phyloP scores from a whole-genome alignment of 2,888 invertebrate genomes.

The Drosophila melanosoma region DNA sequence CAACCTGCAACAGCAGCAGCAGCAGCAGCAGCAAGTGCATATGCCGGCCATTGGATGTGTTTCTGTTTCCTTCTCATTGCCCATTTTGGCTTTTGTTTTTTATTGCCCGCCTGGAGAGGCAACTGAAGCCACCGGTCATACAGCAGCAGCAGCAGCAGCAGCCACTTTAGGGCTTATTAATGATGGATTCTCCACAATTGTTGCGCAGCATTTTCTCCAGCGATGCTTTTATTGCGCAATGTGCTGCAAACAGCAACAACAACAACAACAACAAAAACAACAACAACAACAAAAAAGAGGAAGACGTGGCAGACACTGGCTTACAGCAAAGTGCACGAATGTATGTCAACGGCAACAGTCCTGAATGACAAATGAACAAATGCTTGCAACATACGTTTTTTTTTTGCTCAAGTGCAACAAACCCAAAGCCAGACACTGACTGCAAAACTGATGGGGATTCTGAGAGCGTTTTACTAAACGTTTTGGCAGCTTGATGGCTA shows the following conservation, averaged over 20 bases:
- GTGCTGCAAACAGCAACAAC: conserved; percentile 40
- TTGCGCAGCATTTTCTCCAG: conserved; percentile 44
- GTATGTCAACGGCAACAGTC: conserved; percentile 83
- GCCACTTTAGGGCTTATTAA: conserved; percentile 83
- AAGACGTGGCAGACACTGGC: conserved; percentile 18
- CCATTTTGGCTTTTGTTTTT: conserved; percentile 80
- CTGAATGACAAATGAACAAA: conserved; percentile 84
- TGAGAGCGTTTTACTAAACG: conserved; percentile 72
- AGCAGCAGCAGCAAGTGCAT: conserved; percentile 61
- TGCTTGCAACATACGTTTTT: conserved; percentile 56
- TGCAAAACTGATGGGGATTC: conserved; percentile 17
- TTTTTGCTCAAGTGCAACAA: conserved; percentile 19
- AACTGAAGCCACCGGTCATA: conserved; percentile 36
- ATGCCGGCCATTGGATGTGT: conserved; percentile 65
- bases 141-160: conserved; percentile 64
- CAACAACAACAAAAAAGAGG: background rate
- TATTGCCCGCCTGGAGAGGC: conserved; percentile 74
- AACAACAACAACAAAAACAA: conserved; percentile 32
- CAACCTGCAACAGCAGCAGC: conserved; percentile 57
- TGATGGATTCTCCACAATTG: conserved; percentile 82
- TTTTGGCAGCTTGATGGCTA: conserved; percentile 78
- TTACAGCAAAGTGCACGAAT: conserved; percentile 80
- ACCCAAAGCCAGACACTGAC: conserved; percentile 6
- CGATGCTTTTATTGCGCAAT: conserved; percentile 74
- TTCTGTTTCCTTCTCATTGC: conserved; percentile 73